Conservation (phyloP, 2,888 invertebrate species). For the Melieria omissa region DNA sequence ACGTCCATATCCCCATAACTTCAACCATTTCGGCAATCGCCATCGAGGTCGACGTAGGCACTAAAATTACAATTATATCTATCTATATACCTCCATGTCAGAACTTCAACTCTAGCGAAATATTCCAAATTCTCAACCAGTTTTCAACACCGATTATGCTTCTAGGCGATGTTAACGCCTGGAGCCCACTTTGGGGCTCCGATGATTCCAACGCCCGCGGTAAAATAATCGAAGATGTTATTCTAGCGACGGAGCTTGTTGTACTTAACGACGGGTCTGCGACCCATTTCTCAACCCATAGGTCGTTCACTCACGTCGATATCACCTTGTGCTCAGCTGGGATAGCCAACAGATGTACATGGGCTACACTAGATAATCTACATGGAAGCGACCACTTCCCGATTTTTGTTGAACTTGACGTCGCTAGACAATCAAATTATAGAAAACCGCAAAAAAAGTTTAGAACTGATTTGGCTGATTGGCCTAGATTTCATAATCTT, state of each 20-base stretch:
- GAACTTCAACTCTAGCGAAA: too few relatives aligned
- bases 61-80: neutral
- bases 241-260: neutral
- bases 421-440: neutral
- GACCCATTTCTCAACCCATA: conserved; percentile 3
- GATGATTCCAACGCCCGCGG: neutral
- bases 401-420: neutral
- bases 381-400: conserved; percentile 5
- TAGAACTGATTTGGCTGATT: neutral
- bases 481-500: neutral
- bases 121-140: too few relatives aligned
- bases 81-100: too few relatives aligned
- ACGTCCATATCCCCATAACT: neutral
- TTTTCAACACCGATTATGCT: neutral
- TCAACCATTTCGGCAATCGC: neutral
- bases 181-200: conserved; percentile 3
- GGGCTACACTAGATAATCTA: neutral
- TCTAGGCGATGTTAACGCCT: conserved; percentile 4
- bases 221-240: neutral
- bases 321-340: neutral
- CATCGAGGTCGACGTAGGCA: neutral
- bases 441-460: neutral
- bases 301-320: neutral
- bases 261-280: neutral
- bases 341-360: neutral